These are phyloP conservation scores for Scaptomyza polygonia DNA, from an alignment of 2,888 invertebrate species.

Conservation along the genomic window DNA sequence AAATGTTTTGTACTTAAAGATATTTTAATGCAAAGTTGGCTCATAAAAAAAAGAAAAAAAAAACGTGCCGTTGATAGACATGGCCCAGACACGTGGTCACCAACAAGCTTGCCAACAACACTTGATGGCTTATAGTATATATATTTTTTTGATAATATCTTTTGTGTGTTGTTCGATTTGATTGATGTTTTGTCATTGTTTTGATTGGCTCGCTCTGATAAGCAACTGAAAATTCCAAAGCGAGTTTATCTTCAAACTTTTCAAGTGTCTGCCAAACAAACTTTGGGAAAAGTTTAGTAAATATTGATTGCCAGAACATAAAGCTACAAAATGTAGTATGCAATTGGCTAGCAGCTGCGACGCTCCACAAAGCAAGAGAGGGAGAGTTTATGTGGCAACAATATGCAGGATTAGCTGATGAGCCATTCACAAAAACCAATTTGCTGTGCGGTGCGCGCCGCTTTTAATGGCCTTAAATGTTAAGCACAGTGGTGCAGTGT, in stretches of 20 bases:
- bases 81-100: slow-evolving; percentile 56
- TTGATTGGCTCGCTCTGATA: slow-evolving; percentile 10
- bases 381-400: slow-evolving; percentile 34
- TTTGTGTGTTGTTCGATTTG: slow-evolving; percentile 3
- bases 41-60: too few relatives aligned
- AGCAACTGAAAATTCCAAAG: slow-evolving; percentile 11
- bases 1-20: slow-evolving; percentile 2
- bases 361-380: slow-evolving; percentile 9
- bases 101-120: slow-evolving; percentile 26
- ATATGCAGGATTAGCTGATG: slow-evolving; percentile 50
- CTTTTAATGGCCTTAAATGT: slow-evolving; percentile 52
- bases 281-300: neutral
- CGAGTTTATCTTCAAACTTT: slow-evolving; percentile 16
- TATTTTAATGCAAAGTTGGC: slow-evolving; percentile 47
- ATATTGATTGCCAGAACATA: slow-evolving; percentile 3
- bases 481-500: slow-evolving; percentile 2
- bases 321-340: neutral
- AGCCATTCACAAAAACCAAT: slow-evolving; percentile 55
- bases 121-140: too few relatives aligned
- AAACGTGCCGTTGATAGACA: slow-evolving; percentile 64
- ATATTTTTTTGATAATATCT: neutral
- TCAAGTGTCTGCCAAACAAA: neutral
- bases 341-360: slow-evolving; percentile 5
- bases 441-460: slow-evolving; percentile 29
- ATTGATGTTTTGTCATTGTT: slow-evolving; percentile 19